Percentiles rank a stretch among this genome's conserved stretches.
Conservation (phyloP, 2,888 invertebrate genomes). For the Polymixis flavicincta region DNA sequence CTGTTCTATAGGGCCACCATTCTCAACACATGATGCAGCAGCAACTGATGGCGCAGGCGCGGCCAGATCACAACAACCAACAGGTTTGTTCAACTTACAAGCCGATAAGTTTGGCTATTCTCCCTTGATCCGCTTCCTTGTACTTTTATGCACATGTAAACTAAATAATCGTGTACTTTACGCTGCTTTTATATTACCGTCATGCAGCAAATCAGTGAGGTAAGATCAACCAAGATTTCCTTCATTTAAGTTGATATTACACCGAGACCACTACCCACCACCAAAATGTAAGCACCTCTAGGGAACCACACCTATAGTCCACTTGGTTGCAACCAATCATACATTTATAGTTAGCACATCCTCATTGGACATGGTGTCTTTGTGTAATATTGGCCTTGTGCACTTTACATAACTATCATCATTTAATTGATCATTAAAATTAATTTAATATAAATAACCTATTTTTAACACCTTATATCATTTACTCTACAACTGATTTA, state of each 20-base stretch:
- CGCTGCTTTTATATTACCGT: constrained; percentile 80
- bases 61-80: constrained; percentile 86
- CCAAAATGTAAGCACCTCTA: background rate
- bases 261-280: background rate
- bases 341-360: background rate
- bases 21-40: constrained; percentile 90
- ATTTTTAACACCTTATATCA: background rate
- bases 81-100: constrained; percentile 76
- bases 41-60: constrained; percentile 83
- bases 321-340: background rate
- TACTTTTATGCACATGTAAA: constrained; percentile 74
- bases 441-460: background rate
- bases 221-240: constrained; percentile 73
- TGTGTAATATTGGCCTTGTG: constrained; percentile 9
- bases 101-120: constrained; percentile 18
- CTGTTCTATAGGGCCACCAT: constrained; percentile 82
- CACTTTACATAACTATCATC: constrained; percentile 1
- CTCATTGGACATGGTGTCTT: background rate
- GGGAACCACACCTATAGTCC: background rate
- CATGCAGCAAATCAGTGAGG: constrained; percentile 85
- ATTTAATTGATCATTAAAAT: background rate
- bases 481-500: background rate
- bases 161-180: constrained; percentile 77
- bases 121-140: constrained; percentile 50
- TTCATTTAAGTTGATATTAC: background rate